These are phyloP conservation scores for Oenanthe melanoleuca DNA, from an alignment of 2,113 vertebrate species.

Conservation along the genomic window DNA sequence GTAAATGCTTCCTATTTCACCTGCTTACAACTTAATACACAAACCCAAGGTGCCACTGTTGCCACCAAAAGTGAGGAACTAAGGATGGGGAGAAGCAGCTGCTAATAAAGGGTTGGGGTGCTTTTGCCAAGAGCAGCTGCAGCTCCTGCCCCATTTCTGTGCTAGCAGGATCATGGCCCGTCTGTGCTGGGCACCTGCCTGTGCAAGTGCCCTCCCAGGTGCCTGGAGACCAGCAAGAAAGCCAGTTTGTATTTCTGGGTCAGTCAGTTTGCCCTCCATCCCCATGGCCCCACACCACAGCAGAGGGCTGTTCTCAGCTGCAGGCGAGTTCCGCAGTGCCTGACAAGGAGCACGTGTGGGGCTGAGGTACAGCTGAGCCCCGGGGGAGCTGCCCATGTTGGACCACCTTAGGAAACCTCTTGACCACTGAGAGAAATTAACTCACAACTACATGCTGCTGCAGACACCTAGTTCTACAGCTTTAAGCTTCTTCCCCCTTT, in stretches of 20 bases:
- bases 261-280: background rate
- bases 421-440: slow-evolving; percentile 30
- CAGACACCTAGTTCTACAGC: background rate
- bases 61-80: slow-evolving; percentile 7
- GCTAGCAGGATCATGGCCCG: background rate
- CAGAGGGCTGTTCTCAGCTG: background rate
- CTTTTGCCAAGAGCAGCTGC: slow-evolving; percentile 12
- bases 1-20: slow-evolving; percentile 71
- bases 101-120: background rate
- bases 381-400: background rate
- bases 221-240: background rate
- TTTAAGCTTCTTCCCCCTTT: slow-evolving; percentile 1
- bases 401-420: background rate
- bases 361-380: background rate
- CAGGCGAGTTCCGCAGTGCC: rapidly evolving
- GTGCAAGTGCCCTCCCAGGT: background rate
- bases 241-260: background rate
- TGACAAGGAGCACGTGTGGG: background rate
- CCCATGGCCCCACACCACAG: background rate
- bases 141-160: background rate
- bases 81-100: slow-evolving; percentile 28
- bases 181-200: background rate
- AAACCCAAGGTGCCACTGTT: slow-evolving; percentile 36
- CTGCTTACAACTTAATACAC: slow-evolving; percentile 47
- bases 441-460: slow-evolving; percentile 33